Base-by-base conservation (phyloP, 92 coral and sea anemone genomes). In the Hydrozoanthus gracilis region DNA sequence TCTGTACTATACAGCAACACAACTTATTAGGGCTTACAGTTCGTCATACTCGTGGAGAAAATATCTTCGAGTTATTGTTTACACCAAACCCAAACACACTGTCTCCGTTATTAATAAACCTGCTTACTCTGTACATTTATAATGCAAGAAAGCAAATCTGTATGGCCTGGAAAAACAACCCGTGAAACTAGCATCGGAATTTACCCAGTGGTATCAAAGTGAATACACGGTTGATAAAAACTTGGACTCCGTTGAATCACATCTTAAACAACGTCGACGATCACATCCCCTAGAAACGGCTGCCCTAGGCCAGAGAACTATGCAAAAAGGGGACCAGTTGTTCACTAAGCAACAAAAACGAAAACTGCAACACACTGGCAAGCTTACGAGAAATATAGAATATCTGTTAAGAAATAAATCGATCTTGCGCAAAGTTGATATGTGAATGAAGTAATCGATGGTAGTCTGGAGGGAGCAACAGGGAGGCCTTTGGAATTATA, bases 381-480 rank as follows among this genome's bases (percentile, higher is more conserved):
- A 45, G 10, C 76, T 1, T 71, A 71, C 15, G 46, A 71, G 76
- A 71, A 71, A 71, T 44, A 35, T 13, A 15, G 76, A 10, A 71
- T 39, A 6, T 71, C 76, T 2, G 76, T 71, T 7, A 71, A 70
- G 74, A 70, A 70, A 27, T 49, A 70, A 5, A 70, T 70, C 47
- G 44, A 70, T 70, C 75, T 70, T 39, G 75, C 75, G 6, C 48
- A 70, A 0, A n/a, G 12, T 13, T 18, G 39, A 20, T 83, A 72
- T 55, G 89, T 86, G 20, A 86, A 86, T 71, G 89, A 76, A 51
- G 75, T 61, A 35, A 86, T 86, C 72, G 89, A 77, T 18, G 84
- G 89, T 55, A 62, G 89, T 58, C 73, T 86, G 12, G 84, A 76
- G 44, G 84, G 12, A 76, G 89, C 55, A 39, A 86, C 55, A 84